Base-by-base conservation (phyloP, 2,113 vertebrate species). In the Otis tarda region DNA sequence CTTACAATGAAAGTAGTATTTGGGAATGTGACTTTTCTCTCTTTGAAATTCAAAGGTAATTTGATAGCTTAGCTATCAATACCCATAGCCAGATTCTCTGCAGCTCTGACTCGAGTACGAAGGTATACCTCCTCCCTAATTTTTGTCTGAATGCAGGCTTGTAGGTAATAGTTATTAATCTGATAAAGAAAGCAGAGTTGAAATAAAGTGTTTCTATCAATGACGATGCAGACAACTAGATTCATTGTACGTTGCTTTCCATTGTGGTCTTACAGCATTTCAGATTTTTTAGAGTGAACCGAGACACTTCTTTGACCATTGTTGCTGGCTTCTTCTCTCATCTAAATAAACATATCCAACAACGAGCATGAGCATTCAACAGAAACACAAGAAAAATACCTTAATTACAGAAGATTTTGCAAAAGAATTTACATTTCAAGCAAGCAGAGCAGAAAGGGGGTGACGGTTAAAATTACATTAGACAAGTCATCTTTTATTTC, bases 1-100 rank as follows among this genome's bases (percentile, higher is more conserved):
- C 64, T 68, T 75, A 92, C 83, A 94, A 95, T 78, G 52, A 33
- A 86, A 83, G 47, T 12, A 93, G 41, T 94, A 86, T 93, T 83
- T 94, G 53, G 22, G 63, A 89, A 93, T 60, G 52, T 49, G 56
- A 78, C 30, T 88, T 67, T 91, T 73, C n/a, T 89, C 35, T 87
- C 61, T 60, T 82, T 74, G 63, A 60, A 95, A 92, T 60, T 63
- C 68, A 77, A 80, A 83, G n/a, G 59, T 28, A 83, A 52, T 70
- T 50, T 21, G 47, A 90, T 64, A 85, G 39, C 37, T 80, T 59
- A 85, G 50, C 67, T 80, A 52, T 70, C 70, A 59, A 86, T 77
- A 73, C 33, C 39, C 30, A 56, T 4, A 64, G 14, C 16, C 53
- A 84, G 73, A 82, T 61, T 55, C 21, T 88, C 83, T 77, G 43